Percentiles rank a stretch among this genome's conserved stretches.
Conservation (phyloP, 2,888 invertebrate genomes). For the Agrotis ipsilon region DNA sequence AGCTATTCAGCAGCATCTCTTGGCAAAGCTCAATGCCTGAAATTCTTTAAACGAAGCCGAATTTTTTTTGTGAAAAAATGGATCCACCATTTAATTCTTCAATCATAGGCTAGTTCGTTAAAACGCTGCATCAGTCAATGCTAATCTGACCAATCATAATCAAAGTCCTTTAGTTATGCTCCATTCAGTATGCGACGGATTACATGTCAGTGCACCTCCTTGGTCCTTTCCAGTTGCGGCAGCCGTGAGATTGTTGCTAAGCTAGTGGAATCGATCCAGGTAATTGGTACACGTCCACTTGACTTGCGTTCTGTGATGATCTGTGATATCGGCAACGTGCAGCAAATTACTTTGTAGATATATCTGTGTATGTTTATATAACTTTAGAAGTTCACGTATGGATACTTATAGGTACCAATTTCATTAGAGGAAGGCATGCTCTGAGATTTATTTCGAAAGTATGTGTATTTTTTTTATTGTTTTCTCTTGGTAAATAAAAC, state of each 20-base stretch:
- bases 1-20: no score
- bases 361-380: not conserved
- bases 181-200: slow-evolving; percentile 1
- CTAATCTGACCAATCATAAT: slow-evolving; percentile 7
- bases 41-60: not conserved
- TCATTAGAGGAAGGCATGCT: no score
- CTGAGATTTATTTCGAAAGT: no score
- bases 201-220: not conserved
- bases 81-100: no score
- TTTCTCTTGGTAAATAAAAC: no score
- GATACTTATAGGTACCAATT: no score
- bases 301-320: not conserved
- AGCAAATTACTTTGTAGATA: not conserved
- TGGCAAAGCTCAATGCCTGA: not conserved
- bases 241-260: not conserved
- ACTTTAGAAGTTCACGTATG: no score
- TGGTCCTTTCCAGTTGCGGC: not conserved
- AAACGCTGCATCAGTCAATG: not conserved
- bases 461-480: no score
- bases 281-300: slow-evolving; percentile 1
- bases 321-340: not conserved
- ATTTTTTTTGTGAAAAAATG: no score
- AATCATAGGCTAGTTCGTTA: not conserved
- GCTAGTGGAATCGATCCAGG: not conserved
- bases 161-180: slow-evolving; percentile 14